phyloP scores from a whole-genome alignment of 2,888 invertebrate species.

The Drosophila greeni region DNA sequence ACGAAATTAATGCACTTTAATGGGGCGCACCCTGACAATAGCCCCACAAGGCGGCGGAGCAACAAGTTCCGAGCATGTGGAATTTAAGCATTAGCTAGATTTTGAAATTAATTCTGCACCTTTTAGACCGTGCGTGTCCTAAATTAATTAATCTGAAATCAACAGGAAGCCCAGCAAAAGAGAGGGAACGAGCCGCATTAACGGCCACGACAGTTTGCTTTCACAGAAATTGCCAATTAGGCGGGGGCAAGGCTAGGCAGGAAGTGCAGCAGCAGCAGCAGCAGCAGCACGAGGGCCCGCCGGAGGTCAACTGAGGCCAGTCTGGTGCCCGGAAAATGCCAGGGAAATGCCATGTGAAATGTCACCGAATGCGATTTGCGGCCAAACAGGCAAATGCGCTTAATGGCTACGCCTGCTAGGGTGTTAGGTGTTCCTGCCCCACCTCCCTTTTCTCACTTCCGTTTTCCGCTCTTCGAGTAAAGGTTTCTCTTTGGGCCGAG shows the following conservation, averaged over 20 bases:
- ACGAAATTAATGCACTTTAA: conserved; percentile 61
- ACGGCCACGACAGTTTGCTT: conserved; percentile 29
- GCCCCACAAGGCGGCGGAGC: conserved; percentile 16
- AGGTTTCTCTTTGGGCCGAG: not conserved
- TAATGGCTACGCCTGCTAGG: conserved; percentile 16
- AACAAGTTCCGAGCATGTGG: conserved; percentile 48
- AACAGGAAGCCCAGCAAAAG: conserved; percentile 13
- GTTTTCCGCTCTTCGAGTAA: conserved; percentile 32
- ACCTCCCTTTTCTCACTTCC: not conserved
- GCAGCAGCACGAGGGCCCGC: conserved; percentile 35
- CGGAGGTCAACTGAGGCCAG: conserved; percentile 38
- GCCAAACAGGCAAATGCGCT: conserved; percentile 17
- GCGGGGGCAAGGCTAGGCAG: conserved; percentile 20
- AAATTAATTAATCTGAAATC: conserved; percentile 55
- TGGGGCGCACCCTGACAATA: conserved; percentile 39
- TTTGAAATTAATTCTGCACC: conserved; percentile 42
- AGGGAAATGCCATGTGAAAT: conserved; percentile 15
- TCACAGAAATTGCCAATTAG: conserved; percentile 43
- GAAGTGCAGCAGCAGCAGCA: conserved; percentile 28
- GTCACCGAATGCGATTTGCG: conserved; percentile 33
- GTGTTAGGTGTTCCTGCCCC: conserved; percentile 13
- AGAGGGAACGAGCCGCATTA: conserved; percentile 2
- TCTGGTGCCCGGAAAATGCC: conserved; percentile 12
- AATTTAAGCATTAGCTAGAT: conserved; percentile 21
- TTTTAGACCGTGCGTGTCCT: conserved; percentile 51